These are phyloP conservation scores for Rhipidura dahli DNA, from an alignment of 2,113 vertebrate genomes.

Conservation along the genomic window DNA sequence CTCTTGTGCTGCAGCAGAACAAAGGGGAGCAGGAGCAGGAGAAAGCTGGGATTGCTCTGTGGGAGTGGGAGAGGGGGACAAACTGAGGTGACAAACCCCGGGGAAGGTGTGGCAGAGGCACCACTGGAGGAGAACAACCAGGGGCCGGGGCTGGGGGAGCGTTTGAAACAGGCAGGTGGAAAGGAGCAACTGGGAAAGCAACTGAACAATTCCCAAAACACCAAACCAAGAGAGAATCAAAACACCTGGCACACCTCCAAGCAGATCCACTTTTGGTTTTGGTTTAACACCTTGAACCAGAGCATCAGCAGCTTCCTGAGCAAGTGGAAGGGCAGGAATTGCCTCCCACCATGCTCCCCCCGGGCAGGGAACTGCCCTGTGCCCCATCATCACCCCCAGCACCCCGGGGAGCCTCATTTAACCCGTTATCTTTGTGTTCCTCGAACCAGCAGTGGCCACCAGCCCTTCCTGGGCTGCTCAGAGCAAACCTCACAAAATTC, in stretches of 20 bases:
- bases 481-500: not conserved
- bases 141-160: not conserved
- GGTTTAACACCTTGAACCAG: not conserved
- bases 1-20: not conserved
- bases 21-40: not conserved
- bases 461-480: not conserved
- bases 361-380: not conserved
- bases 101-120: not conserved
- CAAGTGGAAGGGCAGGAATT: not conserved
- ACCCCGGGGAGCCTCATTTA: not conserved
- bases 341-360: not conserved
- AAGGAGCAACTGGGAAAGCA: not conserved
- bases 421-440: not conserved
- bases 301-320: not conserved
- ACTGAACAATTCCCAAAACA: fast-evolving
- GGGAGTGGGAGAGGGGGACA: not conserved
- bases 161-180: not conserved
- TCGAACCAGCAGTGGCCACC: not conserved
- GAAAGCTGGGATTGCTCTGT: not conserved
- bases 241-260: not conserved
- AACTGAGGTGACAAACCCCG: not conserved
- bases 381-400: not conserved
- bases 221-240: not conserved
- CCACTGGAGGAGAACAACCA: not conserved
- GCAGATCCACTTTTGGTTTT: too few relatives aligned